A percentile compares a stretch with the other conserved stretches of the same genome.
These are phyloP conservation scores for Apis laboriosa DNA, from an alignment of 1,140 invertebrate species.

Conservation along the genomic window DNA sequence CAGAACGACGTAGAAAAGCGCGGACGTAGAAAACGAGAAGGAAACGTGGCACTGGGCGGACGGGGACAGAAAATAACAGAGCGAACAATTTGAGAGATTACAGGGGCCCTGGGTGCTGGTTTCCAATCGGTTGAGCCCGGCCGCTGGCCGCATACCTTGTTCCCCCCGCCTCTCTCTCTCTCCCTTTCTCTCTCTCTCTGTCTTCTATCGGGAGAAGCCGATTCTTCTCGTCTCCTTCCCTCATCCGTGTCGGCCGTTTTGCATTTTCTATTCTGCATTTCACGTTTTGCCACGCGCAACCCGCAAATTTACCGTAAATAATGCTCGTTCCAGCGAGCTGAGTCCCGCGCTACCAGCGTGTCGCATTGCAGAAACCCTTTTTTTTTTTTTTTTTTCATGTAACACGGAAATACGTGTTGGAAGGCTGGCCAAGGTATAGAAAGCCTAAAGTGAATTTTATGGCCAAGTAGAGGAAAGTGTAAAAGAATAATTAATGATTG, in stretches of 20 bases:
- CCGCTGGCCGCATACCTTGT: conserved; percentile 35
- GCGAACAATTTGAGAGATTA: conserved; percentile 69
- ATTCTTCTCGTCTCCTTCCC: background rate
- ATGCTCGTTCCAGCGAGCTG: conserved; percentile 37
- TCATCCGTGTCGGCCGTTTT: conserved; percentile 21
- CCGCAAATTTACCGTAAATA: conserved; percentile 69
- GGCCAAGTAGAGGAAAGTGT: too few species aligned
- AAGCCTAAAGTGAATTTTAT: too few species aligned
- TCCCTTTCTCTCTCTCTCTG: background rate
- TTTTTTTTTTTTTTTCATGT: too few species aligned
- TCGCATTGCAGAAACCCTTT: conserved; percentile 19
- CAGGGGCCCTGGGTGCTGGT: conserved; percentile 56
- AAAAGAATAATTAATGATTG: too few species aligned
- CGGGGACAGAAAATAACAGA: conserved; percentile 64
- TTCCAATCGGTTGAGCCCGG: conserved; percentile 67
- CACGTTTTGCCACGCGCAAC: conserved; percentile 56
- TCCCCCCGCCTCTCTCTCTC: background rate
- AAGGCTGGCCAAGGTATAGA: too few species aligned
- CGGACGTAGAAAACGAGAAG: conserved; percentile 34
- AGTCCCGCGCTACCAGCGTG: background rate
- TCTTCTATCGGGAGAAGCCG: too few species aligned
- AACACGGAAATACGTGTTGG: too few species aligned
- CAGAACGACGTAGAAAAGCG: background rate
- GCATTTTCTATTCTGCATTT: conserved; percentile 56
- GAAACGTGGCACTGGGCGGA: conserved; percentile 9